Evolutionary conservation across 2,113 vertebrate species (phyloP).

Genomic region (Dolichallabes microphthalmus): DNA sequence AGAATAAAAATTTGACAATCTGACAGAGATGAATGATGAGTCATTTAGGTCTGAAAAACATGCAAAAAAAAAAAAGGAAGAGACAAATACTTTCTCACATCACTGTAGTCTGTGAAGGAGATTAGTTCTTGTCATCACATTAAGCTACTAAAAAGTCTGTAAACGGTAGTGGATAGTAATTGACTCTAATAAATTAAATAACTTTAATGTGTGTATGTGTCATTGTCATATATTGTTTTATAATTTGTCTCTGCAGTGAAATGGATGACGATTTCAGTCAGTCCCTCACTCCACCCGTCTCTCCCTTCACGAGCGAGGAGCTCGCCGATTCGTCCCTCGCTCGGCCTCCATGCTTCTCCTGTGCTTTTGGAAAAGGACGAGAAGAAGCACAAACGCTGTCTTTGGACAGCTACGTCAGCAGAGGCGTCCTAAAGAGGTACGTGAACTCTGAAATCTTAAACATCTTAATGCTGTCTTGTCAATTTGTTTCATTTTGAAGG

Average conservation of each 20-base stretch:
- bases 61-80: no score
- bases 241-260: conserved; percentile 37
- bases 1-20: no score
- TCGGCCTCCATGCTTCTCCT: conserved; percentile 79
- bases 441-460: neutral
- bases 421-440: conserved; percentile 88
- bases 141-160: neutral
- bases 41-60: no score
- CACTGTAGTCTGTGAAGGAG: neutral
- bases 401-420: conserved; percentile 78
- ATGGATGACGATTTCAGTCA: conserved; percentile 78
- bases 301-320: conserved; percentile 74
- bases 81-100: no score
- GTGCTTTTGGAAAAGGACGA: conserved; percentile 70
- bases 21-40: no score
- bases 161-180: neutral
- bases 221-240: neutral
- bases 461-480: neutral
- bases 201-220: neutral
- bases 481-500: neutral
- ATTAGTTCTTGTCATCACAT: neutral
- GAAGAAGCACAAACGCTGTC: conserved; percentile 71
- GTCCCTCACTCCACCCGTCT: conserved; percentile 71
- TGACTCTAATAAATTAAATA: no score
- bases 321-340: conserved; percentile 67